phyloP scores from a whole-genome alignment of 2,797 vertebrate species.

The Aratinga solstitialis region DNA sequence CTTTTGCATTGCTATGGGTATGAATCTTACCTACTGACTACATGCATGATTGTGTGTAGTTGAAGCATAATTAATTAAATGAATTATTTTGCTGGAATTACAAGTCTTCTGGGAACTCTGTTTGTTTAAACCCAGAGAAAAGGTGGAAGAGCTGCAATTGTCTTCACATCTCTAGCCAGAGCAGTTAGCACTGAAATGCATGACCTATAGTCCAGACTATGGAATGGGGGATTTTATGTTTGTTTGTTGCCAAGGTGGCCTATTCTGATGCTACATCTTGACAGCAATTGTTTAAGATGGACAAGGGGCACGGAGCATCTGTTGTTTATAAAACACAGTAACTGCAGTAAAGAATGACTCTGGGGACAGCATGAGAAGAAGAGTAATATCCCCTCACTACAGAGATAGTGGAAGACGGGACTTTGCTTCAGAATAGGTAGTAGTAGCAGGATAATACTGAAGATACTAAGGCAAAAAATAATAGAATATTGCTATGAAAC shows the following conservation, averaged over 20 bases:
- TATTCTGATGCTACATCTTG: not conserved
- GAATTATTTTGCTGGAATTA: not conserved
- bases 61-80: not conserved
- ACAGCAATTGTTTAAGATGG: conserved; percentile 21
- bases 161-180: not conserved
- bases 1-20: not conserved
- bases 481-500: not conserved
- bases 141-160: not conserved
- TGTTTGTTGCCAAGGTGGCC: not conserved
- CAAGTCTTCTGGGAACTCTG: not conserved
- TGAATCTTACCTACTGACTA: not conserved
- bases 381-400: not conserved
- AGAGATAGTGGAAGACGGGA: not conserved
- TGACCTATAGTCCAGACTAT: not conserved
- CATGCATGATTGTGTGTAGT: not conserved
- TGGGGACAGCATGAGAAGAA: not conserved
- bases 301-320: not conserved
- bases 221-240: not conserved
- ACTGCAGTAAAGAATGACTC: not conserved
- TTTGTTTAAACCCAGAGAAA: conserved; percentile 2
- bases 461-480: not conserved
- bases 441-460: not conserved
- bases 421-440: not conserved
- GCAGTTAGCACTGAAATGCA: not conserved
- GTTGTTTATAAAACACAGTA: conserved; percentile 11